phyloP scores from a whole-genome alignment of 2,797 vertebrate species.

The Pampus argenteus region DNA sequence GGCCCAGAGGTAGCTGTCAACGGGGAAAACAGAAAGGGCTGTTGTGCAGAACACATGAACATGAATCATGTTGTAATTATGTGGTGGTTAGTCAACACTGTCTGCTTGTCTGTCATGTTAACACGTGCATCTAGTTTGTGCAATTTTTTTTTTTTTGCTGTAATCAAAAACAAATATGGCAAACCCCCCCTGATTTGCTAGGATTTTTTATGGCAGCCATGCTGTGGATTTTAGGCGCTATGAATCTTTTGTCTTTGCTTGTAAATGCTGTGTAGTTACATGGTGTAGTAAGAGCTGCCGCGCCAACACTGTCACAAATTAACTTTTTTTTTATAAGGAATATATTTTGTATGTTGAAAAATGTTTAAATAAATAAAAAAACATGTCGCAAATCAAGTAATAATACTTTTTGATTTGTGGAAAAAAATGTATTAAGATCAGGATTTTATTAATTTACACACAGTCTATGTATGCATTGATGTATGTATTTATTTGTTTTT shows the following conservation, averaged over 20 bases:
- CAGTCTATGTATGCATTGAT: background rate
- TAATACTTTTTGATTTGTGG: background rate
- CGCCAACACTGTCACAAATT: background rate
- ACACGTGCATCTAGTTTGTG: background rate
- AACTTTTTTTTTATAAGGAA: background rate
- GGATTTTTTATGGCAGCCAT: background rate
- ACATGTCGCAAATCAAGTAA: background rate
- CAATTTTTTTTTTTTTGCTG: background rate
- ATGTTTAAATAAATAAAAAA: background rate
- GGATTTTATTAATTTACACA: slow-evolving; percentile 5
- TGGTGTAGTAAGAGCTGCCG: background rate
- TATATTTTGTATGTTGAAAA: background rate
- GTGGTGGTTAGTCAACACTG: slow-evolving; percentile 16
- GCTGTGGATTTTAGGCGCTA: background rate
- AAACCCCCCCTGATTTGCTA: background rate
- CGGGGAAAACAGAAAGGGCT: slow-evolving; percentile 23
- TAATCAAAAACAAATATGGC: background rate
- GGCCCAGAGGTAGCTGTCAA: slow-evolving; percentile 45
- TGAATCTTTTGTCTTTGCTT: slow-evolving; percentile 1
- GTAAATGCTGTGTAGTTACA: slow-evolving; percentile 1
- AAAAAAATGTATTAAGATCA: slow-evolving; percentile 2
- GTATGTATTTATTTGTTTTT: background rate
- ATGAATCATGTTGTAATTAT: slow-evolving; percentile 27
- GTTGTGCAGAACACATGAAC: slow-evolving; percentile 6
- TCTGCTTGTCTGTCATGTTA: slow-evolving; percentile 20